Conservation (phyloP, 2,797 vertebrate genomes). For the Scarus forsteni region DNA sequence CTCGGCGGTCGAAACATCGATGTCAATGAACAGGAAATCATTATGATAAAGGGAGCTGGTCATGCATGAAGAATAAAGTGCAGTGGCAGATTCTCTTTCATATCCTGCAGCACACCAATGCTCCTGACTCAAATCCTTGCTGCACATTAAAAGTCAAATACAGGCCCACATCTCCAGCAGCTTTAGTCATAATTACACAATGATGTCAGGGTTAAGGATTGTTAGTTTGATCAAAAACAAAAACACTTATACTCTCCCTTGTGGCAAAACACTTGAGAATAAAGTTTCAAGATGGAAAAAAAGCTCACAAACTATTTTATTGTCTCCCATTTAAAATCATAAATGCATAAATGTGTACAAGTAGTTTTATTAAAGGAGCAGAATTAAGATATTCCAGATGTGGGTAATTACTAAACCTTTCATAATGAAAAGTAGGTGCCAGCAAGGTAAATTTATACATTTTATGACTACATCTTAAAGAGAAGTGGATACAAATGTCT, state of each 20-base stretch:
- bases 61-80: slow-evolving; percentile 8
- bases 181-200: slow-evolving; percentile 43
- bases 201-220: slow-evolving; percentile 61
- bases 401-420: not conserved
- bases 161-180: slow-evolving; percentile 40
- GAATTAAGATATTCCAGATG: slow-evolving; percentile 15
- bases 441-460: not conserved
- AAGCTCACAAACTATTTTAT: slow-evolving; percentile 9
- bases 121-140: slow-evolving; percentile 12
- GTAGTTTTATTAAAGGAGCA: not conserved
- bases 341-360: not conserved
- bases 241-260: slow-evolving; percentile 49
- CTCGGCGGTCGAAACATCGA: slow-evolving; percentile 42
- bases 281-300: slow-evolving; percentile 34
- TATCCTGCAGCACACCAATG: slow-evolving; percentile 9
- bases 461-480: not conserved
- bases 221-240: slow-evolving; percentile 42
- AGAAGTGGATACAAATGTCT: not conserved
- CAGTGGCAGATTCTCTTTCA: not conserved
- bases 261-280: slow-evolving; percentile 48
- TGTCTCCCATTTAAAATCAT: slow-evolving; percentile 1
- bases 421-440: not conserved
- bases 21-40: slow-evolving; percentile 51
- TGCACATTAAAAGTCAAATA: slow-evolving; percentile 19
- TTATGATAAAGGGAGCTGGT: slow-evolving; percentile 31